Evolutionary conservation across 2,113 vertebrate species (phyloP), one percentile per base, ranked within the genome.

Genomic region (Oreamnos americanus): DNA sequence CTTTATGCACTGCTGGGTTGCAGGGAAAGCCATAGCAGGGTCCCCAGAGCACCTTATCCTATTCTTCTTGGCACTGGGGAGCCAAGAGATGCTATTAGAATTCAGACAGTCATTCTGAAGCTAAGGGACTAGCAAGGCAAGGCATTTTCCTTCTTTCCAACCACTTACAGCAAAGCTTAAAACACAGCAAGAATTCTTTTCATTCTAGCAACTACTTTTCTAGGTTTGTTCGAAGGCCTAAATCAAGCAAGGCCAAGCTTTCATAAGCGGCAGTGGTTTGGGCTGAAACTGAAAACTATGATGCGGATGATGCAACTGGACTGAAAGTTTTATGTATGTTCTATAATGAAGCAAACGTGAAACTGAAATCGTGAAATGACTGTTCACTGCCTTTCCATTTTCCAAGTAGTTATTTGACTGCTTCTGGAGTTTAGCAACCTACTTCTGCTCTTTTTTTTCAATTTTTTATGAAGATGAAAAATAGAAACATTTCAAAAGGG

Each of bases 281-380:
- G 84, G 87, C 45, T 86, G 97, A 98, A 98, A 96, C 95, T 0
- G 71, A 97, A 93, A 98, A 49, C 49, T 43, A 2, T 43, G 71
- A 83, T 79, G 58, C 43, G 74, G 26, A 79, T 36, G 10, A 76
- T 14, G 36, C 39, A 30, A 33, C 21, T 23, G 47, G 19, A 16
- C 39, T 89, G 96, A 96, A 94, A 97, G 96, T 55, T 87, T 7
- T 39, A 4, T n/a, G 39, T 67, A 25, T 57, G 49, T 53, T 84
- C 84, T 51, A 33, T 25, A 30, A 78, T 21, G 21, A 92, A 71
- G 78, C 67, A 10, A 16, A 47, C 83, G 3, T 47, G 51, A 97
- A 95, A 90, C 8, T 2, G 90, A 98, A 81, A 96, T 91, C 81
- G 7, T 2, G 25, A 76, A 82, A 98, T 97, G 97, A 98, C 83